phyloP scores from a whole-genome alignment of 2,113 vertebrate species.

The Prinia subflava region DNA sequence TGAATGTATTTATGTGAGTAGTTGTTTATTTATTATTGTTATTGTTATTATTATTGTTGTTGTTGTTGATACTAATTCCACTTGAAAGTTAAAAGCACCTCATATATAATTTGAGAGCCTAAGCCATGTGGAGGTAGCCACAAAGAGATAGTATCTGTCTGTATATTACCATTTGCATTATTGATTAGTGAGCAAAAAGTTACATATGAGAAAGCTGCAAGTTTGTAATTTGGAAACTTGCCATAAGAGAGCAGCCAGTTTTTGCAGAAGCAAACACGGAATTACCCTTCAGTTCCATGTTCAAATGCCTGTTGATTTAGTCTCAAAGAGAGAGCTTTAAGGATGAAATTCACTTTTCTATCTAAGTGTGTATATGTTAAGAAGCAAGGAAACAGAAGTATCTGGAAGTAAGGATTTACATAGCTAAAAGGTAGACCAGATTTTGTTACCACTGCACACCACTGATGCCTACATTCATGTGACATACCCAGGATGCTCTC shows the following conservation, averaged over 20 bases:
- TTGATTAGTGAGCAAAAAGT: background rate
- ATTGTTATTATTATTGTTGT: too few relatives aligned
- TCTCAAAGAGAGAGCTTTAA: background rate
- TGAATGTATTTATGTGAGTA: background rate
- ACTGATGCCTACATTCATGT: background rate
- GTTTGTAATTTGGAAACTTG: background rate
- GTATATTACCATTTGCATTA: background rate
- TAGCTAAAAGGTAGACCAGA: background rate
- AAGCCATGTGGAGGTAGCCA: background rate
- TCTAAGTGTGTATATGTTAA: background rate
- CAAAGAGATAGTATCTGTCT: background rate
- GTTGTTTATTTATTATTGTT: background rate
- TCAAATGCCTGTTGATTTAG: background rate
- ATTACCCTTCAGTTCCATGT: background rate
- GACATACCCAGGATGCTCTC: background rate
- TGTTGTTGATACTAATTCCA: background rate
- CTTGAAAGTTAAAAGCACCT: background rate
- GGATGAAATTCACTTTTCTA: background rate
- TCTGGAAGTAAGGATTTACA: background rate
- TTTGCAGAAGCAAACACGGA: background rate
- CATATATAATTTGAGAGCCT: background rate
- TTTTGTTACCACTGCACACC: background rate
- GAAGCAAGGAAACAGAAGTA: background rate
- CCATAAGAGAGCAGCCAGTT: background rate
- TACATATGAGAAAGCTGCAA: background rate